phyloP scores from a whole-genome alignment of 2,888 invertebrate genomes.

The Eristalis tenax region DNA sequence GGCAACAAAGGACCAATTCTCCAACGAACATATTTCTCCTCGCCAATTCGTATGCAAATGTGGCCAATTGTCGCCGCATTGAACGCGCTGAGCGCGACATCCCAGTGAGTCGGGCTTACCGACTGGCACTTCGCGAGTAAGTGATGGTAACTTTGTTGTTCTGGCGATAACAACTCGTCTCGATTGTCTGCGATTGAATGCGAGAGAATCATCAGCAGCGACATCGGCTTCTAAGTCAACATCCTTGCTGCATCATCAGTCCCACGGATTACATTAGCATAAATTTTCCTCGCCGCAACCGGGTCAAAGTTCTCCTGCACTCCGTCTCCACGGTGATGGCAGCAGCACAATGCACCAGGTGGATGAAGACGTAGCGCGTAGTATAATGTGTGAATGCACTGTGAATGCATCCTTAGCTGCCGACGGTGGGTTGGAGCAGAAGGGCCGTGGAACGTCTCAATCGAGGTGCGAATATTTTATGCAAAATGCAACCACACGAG shows the following conservation, averaged over 20 bases:
- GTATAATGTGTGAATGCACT: constrained; percentile 2
- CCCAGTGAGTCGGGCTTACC: not conserved
- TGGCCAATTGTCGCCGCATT: constrained; percentile 53
- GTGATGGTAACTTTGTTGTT: constrained; percentile 23
- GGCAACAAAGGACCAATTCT: constrained; percentile 51
- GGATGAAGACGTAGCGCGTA: constrained; percentile 24
- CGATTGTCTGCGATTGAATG: not conserved
- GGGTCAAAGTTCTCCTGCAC: constrained; percentile 32
- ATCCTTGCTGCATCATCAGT: constrained; percentile 17
- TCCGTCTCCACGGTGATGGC: not conserved
- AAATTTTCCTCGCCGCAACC: constrained; percentile 25
- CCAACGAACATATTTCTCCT: constrained; percentile 15
- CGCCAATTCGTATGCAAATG: constrained; percentile 53
- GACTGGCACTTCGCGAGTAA: not conserved
- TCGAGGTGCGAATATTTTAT: constrained; percentile 62
- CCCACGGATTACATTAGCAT: constrained; percentile 49
- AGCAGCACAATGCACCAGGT: not conserved
- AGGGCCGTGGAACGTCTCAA: constrained; percentile 36
- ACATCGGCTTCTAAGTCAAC: constrained; percentile 13
- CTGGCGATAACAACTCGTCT: constrained; percentile 16
- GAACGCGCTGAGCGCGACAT: not conserved
- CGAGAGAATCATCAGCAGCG: constrained; percentile 11
- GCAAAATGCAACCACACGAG: constrained; percentile 38
- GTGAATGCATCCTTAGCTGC: constrained; percentile 18
- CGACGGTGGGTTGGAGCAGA: not conserved